Percentiles rank a stretch among this genome's conserved stretches.
These are phyloP conservation scores for Halotydeus destructor DNA, from an alignment of 1,140 invertebrate species.

Conservation along the genomic window DNA sequence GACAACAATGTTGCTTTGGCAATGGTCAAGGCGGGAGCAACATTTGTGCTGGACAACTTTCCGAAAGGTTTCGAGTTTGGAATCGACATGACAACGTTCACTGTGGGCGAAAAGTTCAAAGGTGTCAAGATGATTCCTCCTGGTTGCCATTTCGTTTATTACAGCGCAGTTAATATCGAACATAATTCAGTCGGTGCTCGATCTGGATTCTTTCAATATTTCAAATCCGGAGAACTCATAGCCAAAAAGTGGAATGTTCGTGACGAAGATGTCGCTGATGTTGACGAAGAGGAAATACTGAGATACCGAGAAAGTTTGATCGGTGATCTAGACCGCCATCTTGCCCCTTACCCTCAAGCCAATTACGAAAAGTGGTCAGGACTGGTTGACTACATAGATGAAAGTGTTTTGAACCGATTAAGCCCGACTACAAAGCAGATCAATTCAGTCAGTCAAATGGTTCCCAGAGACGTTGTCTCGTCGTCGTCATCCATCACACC, in stretches of 20 bases:
- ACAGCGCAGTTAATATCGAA: constrained; percentile 37
- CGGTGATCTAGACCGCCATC: constrained; percentile 41
- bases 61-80: constrained; percentile 30
- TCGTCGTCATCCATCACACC: too few relatives aligned
- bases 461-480: constrained; percentile 16
- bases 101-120: constrained; percentile 69
- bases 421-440: constrained; percentile 34
- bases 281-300: constrained; percentile 22
- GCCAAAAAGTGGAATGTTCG: constrained; percentile 57
- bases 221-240: constrained; percentile 56
- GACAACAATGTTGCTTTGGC: constrained; percentile 49
- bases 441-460: constrained; percentile 23
- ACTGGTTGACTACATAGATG: constrained; percentile 49
- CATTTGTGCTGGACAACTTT: constrained; percentile 33
- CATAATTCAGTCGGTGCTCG: constrained; percentile 35
- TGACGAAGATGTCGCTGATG: constrained; percentile 22
- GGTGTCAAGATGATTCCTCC: constrained; percentile 98
- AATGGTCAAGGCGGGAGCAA: constrained; percentile 57
- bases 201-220: constrained; percentile 73
- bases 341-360: constrained; percentile 81
- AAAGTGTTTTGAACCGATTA: constrained; percentile 28
- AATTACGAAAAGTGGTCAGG: constrained; percentile 64
- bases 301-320: constrained; percentile 7
- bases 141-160: constrained; percentile 61
- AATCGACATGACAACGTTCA: constrained; percentile 88